These are phyloP conservation scores for Ficedula albicollis DNA, from an alignment of 2,797 vertebrate species.

Conservation along the genomic window DNA sequence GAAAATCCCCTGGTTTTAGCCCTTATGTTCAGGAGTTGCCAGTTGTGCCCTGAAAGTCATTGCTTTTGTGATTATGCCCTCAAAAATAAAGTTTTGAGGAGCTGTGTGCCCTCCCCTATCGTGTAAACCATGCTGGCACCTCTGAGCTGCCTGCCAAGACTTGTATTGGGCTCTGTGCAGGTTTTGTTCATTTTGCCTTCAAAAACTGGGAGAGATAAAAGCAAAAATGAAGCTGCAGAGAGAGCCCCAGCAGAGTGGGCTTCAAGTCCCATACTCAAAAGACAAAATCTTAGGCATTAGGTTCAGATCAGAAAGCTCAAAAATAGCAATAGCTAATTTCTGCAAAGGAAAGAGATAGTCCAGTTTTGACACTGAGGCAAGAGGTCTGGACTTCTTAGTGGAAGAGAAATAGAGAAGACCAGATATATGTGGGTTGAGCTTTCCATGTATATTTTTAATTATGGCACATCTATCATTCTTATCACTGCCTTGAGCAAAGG, in stretches of 20 bases:
- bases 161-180: neutral
- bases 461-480: constrained; percentile 39
- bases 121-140: neutral
- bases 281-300: neutral
- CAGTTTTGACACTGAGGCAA: neutral
- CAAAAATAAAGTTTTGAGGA: neutral
- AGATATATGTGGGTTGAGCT: neutral
- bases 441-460: constrained; percentile 53
- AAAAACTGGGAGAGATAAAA: neutral
- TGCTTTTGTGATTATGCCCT: neutral
- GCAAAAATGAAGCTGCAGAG: neutral
- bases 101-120: neutral
- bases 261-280: neutral
- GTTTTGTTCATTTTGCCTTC: neutral
- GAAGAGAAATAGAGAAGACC: neutral
- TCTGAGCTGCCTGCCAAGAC: neutral
- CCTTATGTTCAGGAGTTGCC: neutral
- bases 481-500: constrained; percentile 46
- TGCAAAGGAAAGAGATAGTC: neutral
- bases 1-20: neutral
- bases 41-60: neutral
- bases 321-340: neutral
- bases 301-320: neutral
- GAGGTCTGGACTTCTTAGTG: neutral
- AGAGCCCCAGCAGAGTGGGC: neutral